phyloP scores from a whole-genome alignment of 2,797 vertebrate species.

The Sorex maritimensis region DNA sequence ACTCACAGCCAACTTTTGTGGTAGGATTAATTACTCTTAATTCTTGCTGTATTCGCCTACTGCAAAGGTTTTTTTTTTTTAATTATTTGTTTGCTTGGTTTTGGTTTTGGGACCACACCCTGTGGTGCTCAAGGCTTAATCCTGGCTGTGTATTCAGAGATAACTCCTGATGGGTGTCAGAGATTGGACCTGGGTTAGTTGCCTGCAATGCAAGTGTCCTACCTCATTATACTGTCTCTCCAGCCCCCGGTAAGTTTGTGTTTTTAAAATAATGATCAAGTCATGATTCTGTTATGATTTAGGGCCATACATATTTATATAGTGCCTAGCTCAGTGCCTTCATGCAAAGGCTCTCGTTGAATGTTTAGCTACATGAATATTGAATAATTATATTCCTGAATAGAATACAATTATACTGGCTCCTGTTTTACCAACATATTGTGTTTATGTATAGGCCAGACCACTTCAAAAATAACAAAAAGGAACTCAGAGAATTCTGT shows the following conservation, averaged over 20 bases:
- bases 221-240: too few relatives aligned
- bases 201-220: too few relatives aligned
- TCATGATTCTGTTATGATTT: slow-evolving; percentile 32
- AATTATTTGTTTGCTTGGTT: too few relatives aligned
- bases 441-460: not conserved
- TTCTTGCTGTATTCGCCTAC: not conserved
- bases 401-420: not conserved
- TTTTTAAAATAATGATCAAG: slow-evolving; percentile 19
- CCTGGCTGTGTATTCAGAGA: too few relatives aligned
- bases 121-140: too few relatives aligned
- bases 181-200: too few relatives aligned
- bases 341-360: not conserved
- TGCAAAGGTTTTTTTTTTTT: not conserved
- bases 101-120: too few relatives aligned
- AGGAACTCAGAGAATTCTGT: not conserved
- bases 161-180: too few relatives aligned
- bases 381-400: not conserved
- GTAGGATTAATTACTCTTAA: slow-evolving; percentile 16
- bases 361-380: not conserved
- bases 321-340: not conserved
- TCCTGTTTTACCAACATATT: not conserved
- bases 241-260: not conserved
- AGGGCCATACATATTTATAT: not conserved
- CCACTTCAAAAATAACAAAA: slow-evolving; percentile 36
- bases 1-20: not conserved